A percentile compares a stretch with the other conserved stretches of the same genome.
These are phyloP conservation scores for Tromatobia lineatoria DNA, from an alignment of 2,888 invertebrate genomes.

Conservation along the genomic window DNA sequence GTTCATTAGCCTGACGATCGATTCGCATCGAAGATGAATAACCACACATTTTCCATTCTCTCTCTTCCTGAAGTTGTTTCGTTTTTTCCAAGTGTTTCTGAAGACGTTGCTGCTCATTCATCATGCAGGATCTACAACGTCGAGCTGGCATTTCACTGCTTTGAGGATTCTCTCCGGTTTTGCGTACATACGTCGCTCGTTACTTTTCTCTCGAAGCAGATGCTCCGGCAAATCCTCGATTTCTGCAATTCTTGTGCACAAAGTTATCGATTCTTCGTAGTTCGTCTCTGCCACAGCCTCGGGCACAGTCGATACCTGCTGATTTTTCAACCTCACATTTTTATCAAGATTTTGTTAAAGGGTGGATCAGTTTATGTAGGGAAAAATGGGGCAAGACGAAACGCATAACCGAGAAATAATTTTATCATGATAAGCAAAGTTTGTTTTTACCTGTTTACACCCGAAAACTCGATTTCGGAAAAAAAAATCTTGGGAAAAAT, in stretches of 20 bases:
- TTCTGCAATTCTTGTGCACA: constrained; percentile 66
- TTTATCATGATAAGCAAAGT: too few relatives aligned
- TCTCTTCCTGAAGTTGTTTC: background rate
- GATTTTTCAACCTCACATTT: constrained; percentile 12
- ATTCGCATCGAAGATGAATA: background rate
- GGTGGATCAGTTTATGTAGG: background rate
- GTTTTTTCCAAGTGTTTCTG: constrained; percentile 18
- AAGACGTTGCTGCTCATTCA: constrained; percentile 50
- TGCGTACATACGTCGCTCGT: background rate
- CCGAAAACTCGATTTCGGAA: too few relatives aligned
- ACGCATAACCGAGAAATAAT: too few relatives aligned
- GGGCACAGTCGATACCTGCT: constrained; percentile 40
- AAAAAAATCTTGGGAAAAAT: too few relatives aligned
- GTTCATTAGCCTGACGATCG: background rate
- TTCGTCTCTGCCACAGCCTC: constrained; percentile 51
- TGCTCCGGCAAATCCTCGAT: background rate
- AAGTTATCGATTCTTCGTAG: constrained; percentile 64
- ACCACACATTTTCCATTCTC: background rate
- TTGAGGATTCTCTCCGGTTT: background rate
- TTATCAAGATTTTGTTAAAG: background rate
- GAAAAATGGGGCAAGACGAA: too few relatives aligned
- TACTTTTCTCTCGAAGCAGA: background rate
- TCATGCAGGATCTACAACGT: constrained; percentile 63
- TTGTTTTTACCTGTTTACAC: too few relatives aligned
- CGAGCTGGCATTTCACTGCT: constrained; percentile 43